Conservation (phyloP, 2,113 vertebrate genomes). For the Megaceryle torquata region DNA sequence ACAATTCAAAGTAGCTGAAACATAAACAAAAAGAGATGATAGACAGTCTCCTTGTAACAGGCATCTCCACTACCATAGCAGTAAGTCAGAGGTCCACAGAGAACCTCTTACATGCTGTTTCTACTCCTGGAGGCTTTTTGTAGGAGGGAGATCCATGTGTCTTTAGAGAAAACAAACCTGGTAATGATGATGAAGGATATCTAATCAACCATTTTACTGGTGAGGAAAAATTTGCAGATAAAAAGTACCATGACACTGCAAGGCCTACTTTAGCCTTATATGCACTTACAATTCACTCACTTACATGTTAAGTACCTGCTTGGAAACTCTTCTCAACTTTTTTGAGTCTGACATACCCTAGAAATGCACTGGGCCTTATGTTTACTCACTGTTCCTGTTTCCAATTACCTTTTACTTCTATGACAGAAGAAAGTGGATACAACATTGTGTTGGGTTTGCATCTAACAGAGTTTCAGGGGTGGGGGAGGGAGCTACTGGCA, state of each 20-base stretch:
- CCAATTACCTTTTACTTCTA: background rate
- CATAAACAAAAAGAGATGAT: background rate
- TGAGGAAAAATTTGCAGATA: background rate
- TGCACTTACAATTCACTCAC: background rate
- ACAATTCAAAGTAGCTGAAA: background rate
- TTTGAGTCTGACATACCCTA: background rate
- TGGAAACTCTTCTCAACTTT: background rate
- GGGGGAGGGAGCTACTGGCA: background rate
- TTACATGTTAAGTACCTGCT: background rate
- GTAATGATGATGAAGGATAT: background rate
- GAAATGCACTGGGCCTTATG: background rate
- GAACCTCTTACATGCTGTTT: background rate
- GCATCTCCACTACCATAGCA: background rate
- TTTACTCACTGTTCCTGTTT: background rate
- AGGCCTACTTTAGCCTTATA: background rate
- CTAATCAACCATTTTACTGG: background rate
- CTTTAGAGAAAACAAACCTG: background rate
- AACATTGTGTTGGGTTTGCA: background rate
- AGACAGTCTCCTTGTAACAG: background rate
- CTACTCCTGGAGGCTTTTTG: background rate
- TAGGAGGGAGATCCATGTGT: fast-evolving
- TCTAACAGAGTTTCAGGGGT: background rate
- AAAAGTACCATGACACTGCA: background rate
- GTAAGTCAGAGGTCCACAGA: background rate
- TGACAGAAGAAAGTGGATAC: background rate